phyloP scores from a whole-genome alignment of 1,140 invertebrate genomes.

The Megalonaias nervosa region DNA sequence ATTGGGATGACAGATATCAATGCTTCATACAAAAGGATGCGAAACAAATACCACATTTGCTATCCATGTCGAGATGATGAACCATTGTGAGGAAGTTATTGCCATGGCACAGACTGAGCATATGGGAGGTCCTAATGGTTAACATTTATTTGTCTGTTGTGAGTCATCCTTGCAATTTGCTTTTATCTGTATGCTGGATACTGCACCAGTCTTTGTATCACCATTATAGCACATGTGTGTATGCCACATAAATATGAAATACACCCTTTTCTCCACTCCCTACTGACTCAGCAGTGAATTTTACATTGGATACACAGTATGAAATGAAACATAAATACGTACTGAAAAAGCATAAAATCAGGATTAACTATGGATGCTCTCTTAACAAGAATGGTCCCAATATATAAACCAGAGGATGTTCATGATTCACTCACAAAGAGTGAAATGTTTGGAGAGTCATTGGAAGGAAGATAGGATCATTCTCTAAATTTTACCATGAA shows the following conservation, averaged over 20 bases:
- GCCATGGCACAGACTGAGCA: slow-evolving; percentile 1
- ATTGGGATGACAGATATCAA: neutral
- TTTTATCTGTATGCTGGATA: slow-evolving; percentile 3
- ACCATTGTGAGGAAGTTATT: slow-evolving; percentile 4
- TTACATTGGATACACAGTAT: slow-evolving; percentile 9
- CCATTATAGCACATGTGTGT: neutral
- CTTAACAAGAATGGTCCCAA: slow-evolving; percentile 2
- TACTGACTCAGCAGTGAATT: slow-evolving; percentile 4
- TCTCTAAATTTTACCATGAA: neutral
- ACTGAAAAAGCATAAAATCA: slow-evolving; percentile 3
- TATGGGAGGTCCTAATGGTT: slow-evolving; percentile 1
- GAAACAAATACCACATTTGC: slow-evolving; percentile 12
- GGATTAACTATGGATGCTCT: slow-evolving; percentile 5
- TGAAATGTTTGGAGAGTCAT: neutral
- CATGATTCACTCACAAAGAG: neutral
- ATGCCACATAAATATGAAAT: slow-evolving; percentile 5
- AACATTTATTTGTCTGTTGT: neutral
- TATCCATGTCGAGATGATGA: slow-evolving; percentile 13
- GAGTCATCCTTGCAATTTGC: slow-evolving; percentile 1
- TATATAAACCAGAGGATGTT: neutral
- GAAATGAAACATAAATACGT: slow-evolving; percentile 9
- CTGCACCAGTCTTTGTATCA: neutral
- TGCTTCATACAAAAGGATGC: neutral
- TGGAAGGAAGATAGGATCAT: neutral
- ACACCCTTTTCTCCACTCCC: slow-evolving; percentile 10